Evolutionary conservation across 2,888 invertebrate species (phyloP).

Genomic region (Pyrrhia umbra): DNA sequence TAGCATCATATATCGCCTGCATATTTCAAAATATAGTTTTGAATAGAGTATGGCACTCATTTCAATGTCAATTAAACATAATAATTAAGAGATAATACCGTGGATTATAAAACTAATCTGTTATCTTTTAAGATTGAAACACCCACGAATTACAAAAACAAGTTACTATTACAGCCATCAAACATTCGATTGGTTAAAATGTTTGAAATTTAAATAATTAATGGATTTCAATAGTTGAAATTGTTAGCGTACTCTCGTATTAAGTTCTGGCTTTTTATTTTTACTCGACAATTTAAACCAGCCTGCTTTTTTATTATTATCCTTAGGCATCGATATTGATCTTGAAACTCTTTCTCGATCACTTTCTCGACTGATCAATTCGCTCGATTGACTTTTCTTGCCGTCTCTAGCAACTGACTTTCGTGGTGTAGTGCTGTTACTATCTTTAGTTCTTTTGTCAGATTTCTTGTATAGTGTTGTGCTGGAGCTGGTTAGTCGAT

Average conservation of each 20-base stretch:
- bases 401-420: conserved; percentile 79
- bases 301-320: conserved; percentile 93
- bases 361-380: conserved; percentile 89
- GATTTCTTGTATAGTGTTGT: conserved; percentile 84
- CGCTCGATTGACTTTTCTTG: conserved; percentile 91
- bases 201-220: neutral
- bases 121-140: neutral
- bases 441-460: conserved; percentile 79
- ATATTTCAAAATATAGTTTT: neutral
- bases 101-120: neutral
- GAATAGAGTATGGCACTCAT: conserved; percentile 49
- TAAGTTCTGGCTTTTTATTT: conserved; percentile 84
- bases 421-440: conserved; percentile 79
- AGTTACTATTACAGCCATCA: neutral
- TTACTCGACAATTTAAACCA: conserved; percentile 92
- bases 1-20: neutral
- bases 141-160: neutral
- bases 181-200: neutral
- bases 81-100: neutral
- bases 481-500: conserved; percentile 81
- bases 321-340: conserved; percentile 93
- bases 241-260: conserved; percentile 81
- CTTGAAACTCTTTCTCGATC: conserved; percentile 89
- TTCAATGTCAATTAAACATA: conserved; percentile 1
- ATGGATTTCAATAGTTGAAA: neutral